Conservation (phyloP, 2,113 vertebrate species). For the Plotosus lineatus region DNA sequence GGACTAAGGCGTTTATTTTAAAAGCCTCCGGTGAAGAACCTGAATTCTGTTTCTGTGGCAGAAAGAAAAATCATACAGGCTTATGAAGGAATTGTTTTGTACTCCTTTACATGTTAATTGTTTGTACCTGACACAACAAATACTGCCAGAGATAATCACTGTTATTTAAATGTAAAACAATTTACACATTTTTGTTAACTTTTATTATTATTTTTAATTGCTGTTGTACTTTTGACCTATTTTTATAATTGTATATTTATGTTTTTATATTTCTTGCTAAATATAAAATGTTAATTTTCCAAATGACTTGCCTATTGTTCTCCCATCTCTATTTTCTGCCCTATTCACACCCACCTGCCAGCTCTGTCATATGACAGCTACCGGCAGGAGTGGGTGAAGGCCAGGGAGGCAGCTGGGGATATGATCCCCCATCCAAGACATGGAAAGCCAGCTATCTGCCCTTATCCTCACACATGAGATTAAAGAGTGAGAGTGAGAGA, state of each 20-base stretch:
- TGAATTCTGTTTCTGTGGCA: constrained; percentile 25
- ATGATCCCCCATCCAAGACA: not conserved
- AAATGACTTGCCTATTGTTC: constrained; percentile 32
- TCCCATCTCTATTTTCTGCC: not conserved
- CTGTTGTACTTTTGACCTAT: constrained; percentile 24
- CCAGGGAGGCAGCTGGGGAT: no score
- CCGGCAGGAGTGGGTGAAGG: not conserved
- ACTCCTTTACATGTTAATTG: constrained; percentile 20
- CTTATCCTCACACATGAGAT: not conserved
- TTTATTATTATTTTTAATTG: constrained; percentile 39
- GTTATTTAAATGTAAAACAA: constrained; percentile 43
- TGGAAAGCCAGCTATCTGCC: not conserved
- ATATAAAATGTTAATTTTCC: constrained; percentile 36
- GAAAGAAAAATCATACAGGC: not conserved
- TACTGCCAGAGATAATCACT: constrained; percentile 26
- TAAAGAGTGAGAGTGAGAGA: not conserved
- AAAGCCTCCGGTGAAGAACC: constrained; percentile 55
- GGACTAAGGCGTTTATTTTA: constrained; percentile 17
- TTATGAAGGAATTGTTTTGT: constrained; percentile 37
- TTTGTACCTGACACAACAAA: constrained; percentile 23
- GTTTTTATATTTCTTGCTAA: constrained; percentile 19
- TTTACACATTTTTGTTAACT: constrained; percentile 40
- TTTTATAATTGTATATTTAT: constrained; percentile 43
- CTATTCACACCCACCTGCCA: not conserved
- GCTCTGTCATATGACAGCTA: not conserved